These are phyloP conservation scores for Nomada fabriciana DNA, from an alignment of 2,888 invertebrate genomes.

Conservation along the genomic window DNA sequence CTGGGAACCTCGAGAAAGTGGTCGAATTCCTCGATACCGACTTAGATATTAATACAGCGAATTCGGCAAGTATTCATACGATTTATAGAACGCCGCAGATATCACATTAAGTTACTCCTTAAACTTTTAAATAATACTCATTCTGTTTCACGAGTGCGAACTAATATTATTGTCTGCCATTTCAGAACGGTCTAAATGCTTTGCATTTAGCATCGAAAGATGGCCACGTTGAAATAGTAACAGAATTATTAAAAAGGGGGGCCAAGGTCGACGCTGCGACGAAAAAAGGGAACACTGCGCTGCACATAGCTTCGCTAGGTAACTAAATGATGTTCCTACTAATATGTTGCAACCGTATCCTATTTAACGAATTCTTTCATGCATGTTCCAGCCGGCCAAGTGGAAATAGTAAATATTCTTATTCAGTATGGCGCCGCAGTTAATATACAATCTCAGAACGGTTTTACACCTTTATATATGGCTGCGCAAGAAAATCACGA, in stretches of 20 bases:
- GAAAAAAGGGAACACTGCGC: slow-evolving; percentile 98
- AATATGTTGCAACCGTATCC: background rate
- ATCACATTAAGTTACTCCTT: background rate
- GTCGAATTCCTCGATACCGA: slow-evolving; percentile 96
- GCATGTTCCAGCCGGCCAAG: slow-evolving; percentile 92
- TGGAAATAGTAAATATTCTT: slow-evolving; percentile 95
- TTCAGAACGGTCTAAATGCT: slow-evolving; percentile 98
- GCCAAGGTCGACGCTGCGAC: slow-evolving; percentile 98
- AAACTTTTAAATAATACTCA: background rate
- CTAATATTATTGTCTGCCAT: slow-evolving; percentile 55
- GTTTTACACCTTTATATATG: slow-evolving; percentile 99
- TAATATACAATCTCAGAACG: slow-evolving; percentile 98
- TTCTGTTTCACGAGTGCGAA: background rate
- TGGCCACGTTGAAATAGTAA: slow-evolving; percentile 97
- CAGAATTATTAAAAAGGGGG: slow-evolving; percentile 94
- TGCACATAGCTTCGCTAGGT: slow-evolving; percentile 97
- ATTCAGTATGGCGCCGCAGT: slow-evolving; percentile 96
- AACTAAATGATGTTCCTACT: slow-evolving; percentile 45
- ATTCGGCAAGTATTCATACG: slow-evolving; percentile 89
- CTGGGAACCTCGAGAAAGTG: slow-evolving; percentile 97
- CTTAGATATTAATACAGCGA: slow-evolving; percentile 98
- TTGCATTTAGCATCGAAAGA: slow-evolving; percentile 99
- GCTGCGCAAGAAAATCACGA: slow-evolving; percentile 99
- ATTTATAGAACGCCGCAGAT: background rate
- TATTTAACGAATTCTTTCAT: background rate